Evolutionary conservation across 2,888 invertebrate species (phyloP), one percentile per base, ranked within the genome.

Genomic region (Drosophila suboccidentalis): DNA sequence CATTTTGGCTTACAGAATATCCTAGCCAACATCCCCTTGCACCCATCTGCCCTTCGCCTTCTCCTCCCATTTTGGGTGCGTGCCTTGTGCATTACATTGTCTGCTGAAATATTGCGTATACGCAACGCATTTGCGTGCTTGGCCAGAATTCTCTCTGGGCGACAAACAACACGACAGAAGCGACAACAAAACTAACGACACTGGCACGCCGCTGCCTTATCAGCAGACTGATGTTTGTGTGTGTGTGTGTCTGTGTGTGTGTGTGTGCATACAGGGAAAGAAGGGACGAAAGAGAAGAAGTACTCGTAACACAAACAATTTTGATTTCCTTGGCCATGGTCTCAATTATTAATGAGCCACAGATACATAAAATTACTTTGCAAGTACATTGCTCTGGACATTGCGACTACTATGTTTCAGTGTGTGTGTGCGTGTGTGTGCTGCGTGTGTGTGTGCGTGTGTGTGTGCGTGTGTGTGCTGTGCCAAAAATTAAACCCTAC

Each of bases 21-120:
- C 6, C 29, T 17, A 5, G 15, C n/a, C 29, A 5, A 19, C 41
- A 44, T 4, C 13, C 17, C 11, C 10, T 3, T 11, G 2, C 1
- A 15, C 15, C 5, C 17, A 50, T 4, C 8, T 22, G n/a, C 34
- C 50, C 17, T 4, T 1, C 4, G 26, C 39, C 3, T 22, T 6
- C 19, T 34, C 43, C 2, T 11, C 26, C 6, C 8, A 41, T 5
- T 15, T 11, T 39, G 49, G 38, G 69, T 65, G 66, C 72, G 75
- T 78, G 85, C 71, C 70, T 66, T 71, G 60, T 80, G 87, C 87
- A 71, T 82, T 87, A 80, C 68, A 74, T 81, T 65, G 68, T 68
- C 68, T 68, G 55, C 58, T 81, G 76, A 85, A 83, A 85, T 85
- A 85, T 89, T 85, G 85, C 89, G 84, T 85, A 89, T 84, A 89